Base-by-base conservation (phyloP, 2,797 vertebrate genomes). In the Galago senegalensis region DNA sequence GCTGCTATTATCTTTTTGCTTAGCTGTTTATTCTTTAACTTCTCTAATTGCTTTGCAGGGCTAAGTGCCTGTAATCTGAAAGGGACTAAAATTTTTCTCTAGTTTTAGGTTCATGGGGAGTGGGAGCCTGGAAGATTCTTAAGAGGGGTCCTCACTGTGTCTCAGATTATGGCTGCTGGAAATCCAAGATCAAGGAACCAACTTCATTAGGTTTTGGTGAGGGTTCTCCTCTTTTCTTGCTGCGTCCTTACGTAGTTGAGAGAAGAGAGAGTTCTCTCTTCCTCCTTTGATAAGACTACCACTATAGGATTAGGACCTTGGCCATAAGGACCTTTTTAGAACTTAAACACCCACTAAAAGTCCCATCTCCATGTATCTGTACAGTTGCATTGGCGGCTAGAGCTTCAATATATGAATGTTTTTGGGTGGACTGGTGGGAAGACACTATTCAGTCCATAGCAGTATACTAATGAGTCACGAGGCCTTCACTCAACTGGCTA, bases 341-440 rank as follows among this genome's bases (percentile, higher is more conserved):
- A 29, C 75, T 77, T 53, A 77, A n/a, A n/a, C 21, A 53, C 46
- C 18, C 12, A 31, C 75, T 53, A 21, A 20, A 77, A 53, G 10
- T 11, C 73, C 29, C 29, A 31, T 76, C 46, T n/a, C 31, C 14
- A 27, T 11, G 11, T 53, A 53, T 53, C 49, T 17, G 23, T 25
- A 34, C 72, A 34, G 72, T 49, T 16, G 12, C 31, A 8, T 13
- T 63, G 43, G 21, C 14, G 8, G 9, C 20, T 49, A 49, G 31
- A 49, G 40, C 40, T 18, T 34, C 86, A 34, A 34, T 16, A n/a
- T 20, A 49, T 4, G 13, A 46, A 7, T 11, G 37, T 56, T 37
- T 27, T 20, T 1, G 2, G 9, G 49, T 16, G 49, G 18, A 12
- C 11, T 20, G 4, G 1, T 49, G 29, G 56, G 13, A 5, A 31